A percentile compares a stretch with the other conserved stretches of the same genome.
These are phyloP conservation scores for Tyria jacobaeae DNA, from an alignment of 2,888 invertebrate genomes.

Conservation along the genomic window DNA sequence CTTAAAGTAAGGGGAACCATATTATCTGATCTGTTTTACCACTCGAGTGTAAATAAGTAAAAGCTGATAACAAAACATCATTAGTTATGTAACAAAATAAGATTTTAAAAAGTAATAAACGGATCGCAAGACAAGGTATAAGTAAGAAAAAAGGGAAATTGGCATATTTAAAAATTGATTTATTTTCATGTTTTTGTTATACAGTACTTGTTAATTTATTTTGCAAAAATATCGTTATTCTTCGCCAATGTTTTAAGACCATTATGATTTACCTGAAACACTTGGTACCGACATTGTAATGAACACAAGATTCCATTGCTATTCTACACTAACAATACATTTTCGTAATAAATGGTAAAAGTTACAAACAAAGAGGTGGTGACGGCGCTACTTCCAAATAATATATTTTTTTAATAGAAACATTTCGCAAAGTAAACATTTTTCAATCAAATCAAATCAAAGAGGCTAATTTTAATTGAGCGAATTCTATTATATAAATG, in stretches of 20 bases:
- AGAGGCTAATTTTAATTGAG: slow-evolving; percentile 74
- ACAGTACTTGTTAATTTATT: slow-evolving; percentile 74
- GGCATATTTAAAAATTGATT: slow-evolving; percentile 64
- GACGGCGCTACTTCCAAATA: slow-evolving; percentile 31
- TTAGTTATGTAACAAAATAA: too few relatives aligned
- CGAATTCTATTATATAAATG: slow-evolving; percentile 73
- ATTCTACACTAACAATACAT: slow-evolving; percentile 39
- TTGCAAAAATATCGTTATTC: slow-evolving; percentile 78
- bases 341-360: slow-evolving; percentile 41
- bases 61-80: too few relatives aligned
- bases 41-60: too few relatives aligned
- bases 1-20: too few relatives aligned
- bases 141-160: slow-evolving; percentile 10
- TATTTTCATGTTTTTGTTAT: slow-evolving; percentile 69
- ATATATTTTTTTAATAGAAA: slow-evolving; percentile 35
- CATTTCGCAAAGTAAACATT: slow-evolving; percentile 41
- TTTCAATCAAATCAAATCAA: too few relatives aligned
- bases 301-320: slow-evolving; percentile 52
- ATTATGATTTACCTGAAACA: slow-evolving; percentile 35
- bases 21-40: too few relatives aligned
- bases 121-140: background rate
- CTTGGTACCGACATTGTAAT: slow-evolving; percentile 30
- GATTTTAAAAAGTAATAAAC: too few relatives aligned
- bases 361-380: slow-evolving; percentile 36
- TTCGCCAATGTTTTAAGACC: slow-evolving; percentile 49